These are phyloP conservation scores for Centropus unirufus DNA, from an alignment of 2,113 vertebrate species.

Conservation along the genomic window DNA sequence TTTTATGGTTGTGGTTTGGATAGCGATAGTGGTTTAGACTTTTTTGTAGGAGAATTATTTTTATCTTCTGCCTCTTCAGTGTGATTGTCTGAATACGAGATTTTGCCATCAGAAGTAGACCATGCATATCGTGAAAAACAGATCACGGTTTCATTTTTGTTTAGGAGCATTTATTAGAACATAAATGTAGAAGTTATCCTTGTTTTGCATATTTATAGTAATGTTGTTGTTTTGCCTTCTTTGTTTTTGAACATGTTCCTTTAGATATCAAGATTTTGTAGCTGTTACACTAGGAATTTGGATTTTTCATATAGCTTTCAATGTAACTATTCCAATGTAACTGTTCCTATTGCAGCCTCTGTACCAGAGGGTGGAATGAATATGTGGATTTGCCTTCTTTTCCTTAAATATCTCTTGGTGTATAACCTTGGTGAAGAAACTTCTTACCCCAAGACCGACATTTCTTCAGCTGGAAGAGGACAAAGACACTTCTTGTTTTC, in stretches of 20 bases:
- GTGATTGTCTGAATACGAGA: background rate
- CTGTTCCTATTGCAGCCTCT: background rate
- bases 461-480: background rate
- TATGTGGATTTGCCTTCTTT: background rate
- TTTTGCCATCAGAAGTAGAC: background rate
- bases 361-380: background rate
- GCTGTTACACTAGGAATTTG: background rate
- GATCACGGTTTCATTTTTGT: background rate
- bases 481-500: background rate
- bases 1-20: background rate
- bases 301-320: background rate
- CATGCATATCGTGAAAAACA: background rate
- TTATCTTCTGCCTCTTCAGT: background rate
- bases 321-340: background rate
- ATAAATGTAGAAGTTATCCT: background rate
- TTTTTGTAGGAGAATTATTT: background rate
- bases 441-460: background rate
- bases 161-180: background rate
- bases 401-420: background rate
- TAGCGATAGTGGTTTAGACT: background rate
- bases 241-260: background rate
- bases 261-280: background rate
- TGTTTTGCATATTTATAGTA: background rate
- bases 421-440: background rate
- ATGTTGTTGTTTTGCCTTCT: background rate